These are phyloP conservation scores for Patagioenas fasciata DNA, from an alignment of 2,113 vertebrate genomes.

Conservation along the genomic window DNA sequence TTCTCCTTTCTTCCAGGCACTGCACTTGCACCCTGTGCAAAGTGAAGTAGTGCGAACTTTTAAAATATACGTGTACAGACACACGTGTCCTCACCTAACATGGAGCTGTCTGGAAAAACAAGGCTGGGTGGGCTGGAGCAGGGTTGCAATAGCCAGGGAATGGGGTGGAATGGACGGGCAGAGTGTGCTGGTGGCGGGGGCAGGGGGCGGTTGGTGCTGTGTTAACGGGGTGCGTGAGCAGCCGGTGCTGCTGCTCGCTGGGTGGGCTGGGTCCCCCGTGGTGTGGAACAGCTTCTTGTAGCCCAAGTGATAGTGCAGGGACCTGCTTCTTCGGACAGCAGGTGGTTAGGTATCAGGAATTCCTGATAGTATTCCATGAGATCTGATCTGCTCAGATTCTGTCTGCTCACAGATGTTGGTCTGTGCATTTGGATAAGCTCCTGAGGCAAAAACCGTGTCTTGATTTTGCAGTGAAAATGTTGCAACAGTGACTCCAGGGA, in stretches of 20 bases:
- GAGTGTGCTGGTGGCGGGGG: background rate
- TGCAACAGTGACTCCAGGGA: background rate
- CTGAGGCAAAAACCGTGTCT: background rate
- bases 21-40: background rate
- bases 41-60: background rate
- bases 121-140: background rate
- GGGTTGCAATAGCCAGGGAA: background rate
- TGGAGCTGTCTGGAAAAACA: background rate
- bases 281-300: background rate
- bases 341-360: background rate
- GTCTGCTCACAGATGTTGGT: background rate
- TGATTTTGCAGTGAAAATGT: background rate
- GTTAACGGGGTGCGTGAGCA: background rate
- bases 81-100: background rate
- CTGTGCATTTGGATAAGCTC: background rate
- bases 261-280: background rate
- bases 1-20: background rate
- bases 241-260: background rate
- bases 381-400: background rate
- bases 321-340: background rate
- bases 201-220: background rate
- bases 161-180: fast-evolving
- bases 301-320: background rate
- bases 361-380: background rate
- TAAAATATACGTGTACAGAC: background rate